Percentiles rank a stretch among this genome's conserved stretches.
These are phyloP conservation scores for Tipula lateralis DNA, from an alignment of 2,888 invertebrate species.

Conservation along the genomic window DNA sequence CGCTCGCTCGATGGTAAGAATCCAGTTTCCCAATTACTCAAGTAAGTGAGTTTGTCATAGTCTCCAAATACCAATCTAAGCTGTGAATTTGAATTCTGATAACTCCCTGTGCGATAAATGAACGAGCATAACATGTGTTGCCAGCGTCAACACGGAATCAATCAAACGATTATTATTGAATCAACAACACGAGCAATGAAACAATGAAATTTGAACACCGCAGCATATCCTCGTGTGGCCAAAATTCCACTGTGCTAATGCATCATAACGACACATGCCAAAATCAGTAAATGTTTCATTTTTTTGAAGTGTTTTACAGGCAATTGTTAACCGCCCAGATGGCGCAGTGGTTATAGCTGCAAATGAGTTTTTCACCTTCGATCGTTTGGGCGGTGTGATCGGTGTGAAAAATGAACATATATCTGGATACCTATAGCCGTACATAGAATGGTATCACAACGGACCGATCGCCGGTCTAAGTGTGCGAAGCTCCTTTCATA, in stretches of 20 bases:
- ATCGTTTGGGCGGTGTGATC: too few relatives aligned
- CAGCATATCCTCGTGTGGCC: slow-evolving; percentile 65
- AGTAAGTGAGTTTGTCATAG: slow-evolving; percentile 59
- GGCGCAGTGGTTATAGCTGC: too few relatives aligned
- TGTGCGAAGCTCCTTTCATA: too few relatives aligned
- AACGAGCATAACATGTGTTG: slow-evolving; percentile 58
- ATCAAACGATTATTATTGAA: slow-evolving; percentile 37
- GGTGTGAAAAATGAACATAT: too few relatives aligned
- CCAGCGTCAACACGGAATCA: slow-evolving; percentile 57
- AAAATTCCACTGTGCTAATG: slow-evolving; percentile 55
- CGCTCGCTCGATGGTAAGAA: slow-evolving; percentile 58
- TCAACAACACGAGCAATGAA: slow-evolving; percentile 50
- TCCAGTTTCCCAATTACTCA: slow-evolving; percentile 58
- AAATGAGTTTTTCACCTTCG: too few relatives aligned
- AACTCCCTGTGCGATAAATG: slow-evolving; percentile 72
- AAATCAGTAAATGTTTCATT: not conserved
- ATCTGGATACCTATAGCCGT: too few relatives aligned
- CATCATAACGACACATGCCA: not conserved
- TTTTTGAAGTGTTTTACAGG: too few relatives aligned
- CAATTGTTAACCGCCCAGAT: too few relatives aligned
- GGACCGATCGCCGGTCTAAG: too few relatives aligned
- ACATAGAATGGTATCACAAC: too few relatives aligned
- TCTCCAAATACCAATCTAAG: slow-evolving; percentile 55
- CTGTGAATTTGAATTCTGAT: slow-evolving; percentile 65
- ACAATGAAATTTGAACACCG: slow-evolving; percentile 58